Base-by-base conservation (phyloP, 2,888 invertebrate species). In the Melikaiella ostensackeni region DNA sequence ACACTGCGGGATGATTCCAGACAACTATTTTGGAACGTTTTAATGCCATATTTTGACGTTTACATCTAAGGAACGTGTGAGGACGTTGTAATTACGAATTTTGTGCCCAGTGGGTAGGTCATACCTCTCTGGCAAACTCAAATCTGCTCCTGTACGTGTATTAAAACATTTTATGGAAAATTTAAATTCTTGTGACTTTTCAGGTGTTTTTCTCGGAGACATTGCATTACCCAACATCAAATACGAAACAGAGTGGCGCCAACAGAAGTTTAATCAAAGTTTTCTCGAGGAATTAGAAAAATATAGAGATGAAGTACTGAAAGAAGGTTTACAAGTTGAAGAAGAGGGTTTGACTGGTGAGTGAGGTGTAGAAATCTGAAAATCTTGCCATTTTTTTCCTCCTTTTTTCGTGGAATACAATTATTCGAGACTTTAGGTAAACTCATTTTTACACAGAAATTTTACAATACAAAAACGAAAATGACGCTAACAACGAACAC, bases 191-290 rank as follows among this genome's bases (percentile, higher is more conserved):
- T 84, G 16, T 42, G 5, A 16, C 1, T 88, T 94, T 94, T 30
- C 93, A 97, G 97, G 94, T 86, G 95, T 94, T 76, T 97, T 97
- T 88, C 93, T 96, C 93, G 97, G 97, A 0, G 97, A 97, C 91
- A 97, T 97, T 81, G 97, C 97, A 0, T 92, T 97, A 82, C 95
- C 97, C 50, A 94, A 95, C 85, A 89, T 91, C 35, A 87, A 92
- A 79, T 92, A 93, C 83, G 92, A 93, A 81, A 86, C 93, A 88
- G 92, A 93, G 82, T 92, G 92, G 89, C 91, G 92, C 6, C 89
- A 92, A 46, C 92, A 93, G 76, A 93, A 93, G 88, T 93, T 94
- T 81, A 95, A 94, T 91, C 94, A 94, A 88, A 94, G 93, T 33
- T 93, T 95, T 78, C 95, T 96, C 89, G 95, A 95, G 89, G 96